Percentiles rank a stretch among this genome's conserved stretches.
Conservation (phyloP, 2,113 vertebrate species). For the Grantiella picta region DNA sequence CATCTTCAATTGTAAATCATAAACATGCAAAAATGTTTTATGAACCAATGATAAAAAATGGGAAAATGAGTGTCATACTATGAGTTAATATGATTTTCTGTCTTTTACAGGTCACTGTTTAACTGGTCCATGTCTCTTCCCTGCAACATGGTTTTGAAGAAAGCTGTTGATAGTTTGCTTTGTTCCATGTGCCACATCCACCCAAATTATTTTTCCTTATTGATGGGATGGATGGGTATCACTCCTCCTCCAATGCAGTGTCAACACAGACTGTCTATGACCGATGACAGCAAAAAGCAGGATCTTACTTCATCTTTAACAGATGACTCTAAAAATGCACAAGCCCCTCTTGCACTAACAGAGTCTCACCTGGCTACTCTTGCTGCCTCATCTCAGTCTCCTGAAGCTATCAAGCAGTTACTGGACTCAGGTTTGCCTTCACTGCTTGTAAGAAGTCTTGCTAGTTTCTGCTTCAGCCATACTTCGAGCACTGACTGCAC, state of each 20-base stretch:
- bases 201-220: slow-evolving; percentile 93
- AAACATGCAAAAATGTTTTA: background rate
- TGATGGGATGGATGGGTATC: slow-evolving; percentile 98
- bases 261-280: slow-evolving; percentile 92
- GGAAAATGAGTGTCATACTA: background rate
- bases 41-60: background rate
- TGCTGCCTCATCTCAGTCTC: slow-evolving; percentile 93
- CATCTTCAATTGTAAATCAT: background rate
- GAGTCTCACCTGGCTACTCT: slow-evolving; percentile 93
- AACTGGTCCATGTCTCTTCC: slow-evolving; percentile 98
- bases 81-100: background rate
- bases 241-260: slow-evolving; percentile 83
- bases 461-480: slow-evolving; percentile 88
- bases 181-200: slow-evolving; percentile 98
- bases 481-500: slow-evolving; percentile 84
- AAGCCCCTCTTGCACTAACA: slow-evolving; percentile 84
- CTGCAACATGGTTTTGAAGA: slow-evolving; percentile 95
- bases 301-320: slow-evolving; percentile 87
- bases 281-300: slow-evolving; percentile 97
- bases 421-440: slow-evolving; percentile 94
- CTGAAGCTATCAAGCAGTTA: slow-evolving; percentile 93
- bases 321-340: slow-evolving; percentile 94
- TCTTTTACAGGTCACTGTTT: slow-evolving; percentile 83
- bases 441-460: slow-evolving; percentile 90
- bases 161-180: slow-evolving; percentile 96